phyloP scores from a whole-genome alignment of 2,113 vertebrate genomes.

The Tachycineta bicolor region DNA sequence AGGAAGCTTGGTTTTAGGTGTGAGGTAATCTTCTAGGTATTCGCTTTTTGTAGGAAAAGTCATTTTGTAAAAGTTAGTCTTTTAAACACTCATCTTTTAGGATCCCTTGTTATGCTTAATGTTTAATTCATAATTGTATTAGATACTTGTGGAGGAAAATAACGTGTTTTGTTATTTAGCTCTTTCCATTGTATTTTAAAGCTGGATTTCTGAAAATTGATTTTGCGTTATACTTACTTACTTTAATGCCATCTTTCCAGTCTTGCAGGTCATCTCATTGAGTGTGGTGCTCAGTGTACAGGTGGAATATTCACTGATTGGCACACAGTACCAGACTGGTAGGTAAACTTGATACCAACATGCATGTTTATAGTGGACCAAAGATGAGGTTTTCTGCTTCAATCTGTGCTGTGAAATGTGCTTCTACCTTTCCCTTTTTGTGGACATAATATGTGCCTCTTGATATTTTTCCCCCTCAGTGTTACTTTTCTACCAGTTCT shows the following conservation, averaged over 20 bases:
- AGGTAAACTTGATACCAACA: background rate
- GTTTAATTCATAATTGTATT: background rate
- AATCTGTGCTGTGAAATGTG: background rate
- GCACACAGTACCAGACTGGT: conserved; percentile 85
- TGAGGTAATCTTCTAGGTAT: background rate
- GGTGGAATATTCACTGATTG: conserved; percentile 91
- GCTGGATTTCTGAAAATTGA: background rate
- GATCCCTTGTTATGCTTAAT: background rate
- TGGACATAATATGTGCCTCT: background rate
- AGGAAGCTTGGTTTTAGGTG: background rate
- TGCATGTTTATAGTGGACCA: background rate
- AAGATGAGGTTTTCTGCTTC: background rate
- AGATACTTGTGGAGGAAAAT: background rate
- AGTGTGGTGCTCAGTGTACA: conserved; percentile 87
- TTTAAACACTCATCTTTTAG: background rate
- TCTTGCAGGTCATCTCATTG: conserved; percentile 86
- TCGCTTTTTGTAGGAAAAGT: background rate
- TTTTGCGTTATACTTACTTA: background rate
- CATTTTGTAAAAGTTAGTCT: background rate
- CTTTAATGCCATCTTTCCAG: conserved; percentile 55
- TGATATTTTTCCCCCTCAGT: background rate
- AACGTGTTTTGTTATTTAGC: background rate
- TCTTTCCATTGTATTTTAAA: background rate
- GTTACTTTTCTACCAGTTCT: background rate
- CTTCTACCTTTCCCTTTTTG: background rate